These are phyloP conservation scores for Ellobium chinense DNA, from an alignment of 2,888 invertebrate genomes.

Conservation along the genomic window DNA sequence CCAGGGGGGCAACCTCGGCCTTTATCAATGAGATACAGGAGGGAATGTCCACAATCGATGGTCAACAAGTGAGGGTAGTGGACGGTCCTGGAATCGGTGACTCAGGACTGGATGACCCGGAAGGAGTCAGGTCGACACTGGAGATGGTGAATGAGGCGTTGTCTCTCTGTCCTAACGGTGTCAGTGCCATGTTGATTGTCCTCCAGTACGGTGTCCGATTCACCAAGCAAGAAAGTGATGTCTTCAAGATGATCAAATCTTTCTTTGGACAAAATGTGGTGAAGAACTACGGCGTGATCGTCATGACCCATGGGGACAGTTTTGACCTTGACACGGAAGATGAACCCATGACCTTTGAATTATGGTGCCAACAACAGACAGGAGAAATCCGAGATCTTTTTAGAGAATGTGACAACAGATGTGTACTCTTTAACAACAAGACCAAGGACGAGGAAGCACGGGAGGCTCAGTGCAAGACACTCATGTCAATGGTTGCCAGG, in stretches of 20 bases:
- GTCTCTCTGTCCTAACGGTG: not conserved
- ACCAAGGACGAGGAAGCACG: not conserved
- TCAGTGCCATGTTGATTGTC: slow-evolving; percentile 14
- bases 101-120: not conserved
- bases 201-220: slow-evolving; percentile 10
- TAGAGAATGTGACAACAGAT: slow-evolving; percentile 13
- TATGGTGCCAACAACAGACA: slow-evolving; percentile 8
- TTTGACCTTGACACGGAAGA: slow-evolving; percentile 22
- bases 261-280: slow-evolving; percentile 20
- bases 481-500: not conserved
- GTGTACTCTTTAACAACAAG: slow-evolving; percentile 29
- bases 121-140: not conserved
- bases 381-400: not conserved
- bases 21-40: not conserved
- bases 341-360: slow-evolving; percentile 6
- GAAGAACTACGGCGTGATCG: slow-evolving; percentile 2
- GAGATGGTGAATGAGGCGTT: not conserved
- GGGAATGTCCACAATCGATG: not conserved
- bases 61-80: not conserved
- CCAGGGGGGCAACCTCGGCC: not conserved
- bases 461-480: not conserved
- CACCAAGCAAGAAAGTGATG: slow-evolving; percentile 12
- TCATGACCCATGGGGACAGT: slow-evolving; percentile 17
- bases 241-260: not conserved
- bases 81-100: not conserved